Evolutionary conservation across 1,140 invertebrate genomes (phyloP).

Genomic region (Achroia grisella): DNA sequence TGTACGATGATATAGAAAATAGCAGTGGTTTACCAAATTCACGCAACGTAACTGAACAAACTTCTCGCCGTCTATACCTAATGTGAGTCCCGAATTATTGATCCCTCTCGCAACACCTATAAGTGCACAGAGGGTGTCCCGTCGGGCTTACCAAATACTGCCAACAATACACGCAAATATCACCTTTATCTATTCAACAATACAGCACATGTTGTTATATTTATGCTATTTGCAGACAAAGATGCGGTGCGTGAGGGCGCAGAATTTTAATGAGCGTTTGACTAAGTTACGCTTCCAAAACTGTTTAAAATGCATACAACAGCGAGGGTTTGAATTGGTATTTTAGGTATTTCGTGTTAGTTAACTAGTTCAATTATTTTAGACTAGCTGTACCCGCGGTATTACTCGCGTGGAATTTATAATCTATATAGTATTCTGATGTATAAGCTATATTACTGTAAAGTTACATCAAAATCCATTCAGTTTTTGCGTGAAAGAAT

Average conservation of each 20-base stretch:
- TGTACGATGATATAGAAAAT: too few species aligned
- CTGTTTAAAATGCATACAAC: not conserved
- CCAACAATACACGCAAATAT: not conserved
- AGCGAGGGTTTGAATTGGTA: conserved; percentile 6
- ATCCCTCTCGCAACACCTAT: not conserved
- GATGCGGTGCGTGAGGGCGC: conserved; percentile 7
- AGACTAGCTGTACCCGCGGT: too few species aligned
- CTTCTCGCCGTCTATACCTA: too few species aligned
- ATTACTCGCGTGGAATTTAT: too few species aligned
- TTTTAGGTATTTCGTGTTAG: not conserved
- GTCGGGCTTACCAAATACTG: not conserved
- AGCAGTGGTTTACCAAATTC: too few species aligned
- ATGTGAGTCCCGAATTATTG: not conserved
- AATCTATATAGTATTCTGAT: too few species aligned
- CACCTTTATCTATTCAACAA: not conserved
- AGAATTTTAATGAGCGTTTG: conserved; percentile 26
- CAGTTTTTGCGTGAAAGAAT: too few species aligned
- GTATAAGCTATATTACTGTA: too few species aligned
- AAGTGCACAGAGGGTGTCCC: not conserved
- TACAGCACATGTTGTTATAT: not conserved
- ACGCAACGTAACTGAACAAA: too few species aligned
- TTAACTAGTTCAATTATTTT: not conserved
- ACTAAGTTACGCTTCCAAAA: conserved; percentile 10
- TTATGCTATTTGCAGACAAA: not conserved
- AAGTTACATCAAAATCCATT: too few species aligned